Base-by-base conservation (phyloP, 2,797 vertebrate genomes). In the Acanthurus leucopareius region DNA sequence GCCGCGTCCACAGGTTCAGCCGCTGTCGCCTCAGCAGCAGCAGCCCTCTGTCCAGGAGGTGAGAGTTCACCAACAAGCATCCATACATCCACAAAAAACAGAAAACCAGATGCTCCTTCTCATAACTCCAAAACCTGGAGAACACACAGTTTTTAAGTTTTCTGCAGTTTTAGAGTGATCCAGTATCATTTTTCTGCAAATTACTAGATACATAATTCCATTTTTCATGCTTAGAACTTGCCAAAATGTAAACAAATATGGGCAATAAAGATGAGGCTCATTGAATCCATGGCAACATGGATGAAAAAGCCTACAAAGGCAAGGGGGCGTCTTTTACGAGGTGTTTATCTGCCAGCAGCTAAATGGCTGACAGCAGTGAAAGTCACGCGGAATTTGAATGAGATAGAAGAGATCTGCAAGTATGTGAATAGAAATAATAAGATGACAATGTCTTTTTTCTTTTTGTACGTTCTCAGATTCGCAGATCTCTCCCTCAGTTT, bases 401-500 rank as follows among this genome's bases (percentile, higher is more conserved):
- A 76, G 77, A 66, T 47, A 9, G 48, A 14, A 77, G 60, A 62
- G 57, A 49, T 15, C 60, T 77, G 68, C 54, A 32, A 68, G 44
- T 58, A 5, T 77, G 77, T 72, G 69, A 80, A 54, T 4, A 38
- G 52, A 77, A 79, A 71, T 70, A 42, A 59, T 40, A 32, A 69
- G 14, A 2, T 80, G 42, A 62, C 71, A 16, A 4, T 7, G 3
- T n/a, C 73, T 58, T 83, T 35, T 83, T 19, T 25, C 69, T 67
- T 54, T 64, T 71, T 88, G 94, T 90, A 92, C 91, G 84, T 94
- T 94, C 94, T 83, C 95, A 99, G 98, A 95, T 96, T 74, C 96
- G 96, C 90, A 97, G 96, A 94, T 96, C 95, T 92, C 95, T 99
- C 95, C 97, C 97, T 86, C 96, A 96, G 17, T 98, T 99, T 89